Base-by-base conservation (phyloP, 1,140 invertebrate genomes). In the Pogonomyrmex californicus region DNA sequence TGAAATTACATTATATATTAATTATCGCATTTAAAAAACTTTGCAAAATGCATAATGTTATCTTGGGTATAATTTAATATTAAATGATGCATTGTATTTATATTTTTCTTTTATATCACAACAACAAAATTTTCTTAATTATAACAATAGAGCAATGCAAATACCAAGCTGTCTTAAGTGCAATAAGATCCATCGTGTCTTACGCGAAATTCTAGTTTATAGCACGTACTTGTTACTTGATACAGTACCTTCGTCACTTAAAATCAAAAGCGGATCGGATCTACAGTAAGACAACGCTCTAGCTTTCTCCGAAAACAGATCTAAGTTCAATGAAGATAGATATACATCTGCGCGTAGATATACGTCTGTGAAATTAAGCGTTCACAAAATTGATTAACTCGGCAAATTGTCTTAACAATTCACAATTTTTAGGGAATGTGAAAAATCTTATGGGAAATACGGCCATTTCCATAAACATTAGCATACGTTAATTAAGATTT, bases 131-230 rank as follows among this genome's bases (percentile, higher is more conserved):
- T 23, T 44, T 44, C 17, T 12, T 58, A 82, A 73, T 71, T 71
- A 56, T 47, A 82, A 12, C 14, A 68, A 6, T 68, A 1, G 49
- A 56, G 23, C 14, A 4, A 17, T 4, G 70, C 63, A 71, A 44
- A 41, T n/a, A 73, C 54, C 30, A 60, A 83, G 68, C 60, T n/a
- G n/a, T 73, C 70, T 62, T 83, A 83, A 83, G n/a, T 33, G 68
- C 41, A 82, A 73, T 51, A 36, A 73, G 79, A 71, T 36, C 49
- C 78, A 70, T 30, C 3, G 17, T 47, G 9, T 82, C 17, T 47
- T 30, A 36, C 17, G 51, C 17, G 65, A 58, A 71, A 82, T 6
- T 58, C 41, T 71, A 71, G 66, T 82, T 60, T 82, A 54, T 71
- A 71, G 12, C 23, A 47, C 10, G 51, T 30, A 81, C 54, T 82